Conservation (phyloP, 2,113 vertebrate genomes). For the Trachemys scripta region DNA sequence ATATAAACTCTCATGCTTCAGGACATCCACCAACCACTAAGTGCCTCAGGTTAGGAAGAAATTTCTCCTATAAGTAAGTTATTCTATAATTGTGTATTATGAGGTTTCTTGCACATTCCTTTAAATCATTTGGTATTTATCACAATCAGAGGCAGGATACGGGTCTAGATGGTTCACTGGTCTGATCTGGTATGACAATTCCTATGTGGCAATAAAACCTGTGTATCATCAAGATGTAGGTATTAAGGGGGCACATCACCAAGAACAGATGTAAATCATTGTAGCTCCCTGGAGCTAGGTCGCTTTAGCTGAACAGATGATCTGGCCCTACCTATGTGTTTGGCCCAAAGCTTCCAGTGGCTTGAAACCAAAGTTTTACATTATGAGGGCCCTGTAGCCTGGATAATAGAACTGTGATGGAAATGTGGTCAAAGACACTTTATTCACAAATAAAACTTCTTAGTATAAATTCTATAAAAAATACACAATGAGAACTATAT, state of each 20-base stretch:
- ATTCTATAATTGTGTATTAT: too few species aligned
- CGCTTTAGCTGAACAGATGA: neutral
- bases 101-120: neutral
- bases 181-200: neutral
- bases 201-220: neutral
- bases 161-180: neutral
- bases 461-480: neutral
- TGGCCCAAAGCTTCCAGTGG: neutral
- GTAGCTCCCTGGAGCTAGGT: neutral
- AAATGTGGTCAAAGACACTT: neutral
- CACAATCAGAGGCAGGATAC: neutral
- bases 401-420: neutral
- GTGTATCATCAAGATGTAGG: neutral
- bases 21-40: neutral
- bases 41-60: neutral
- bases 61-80: neutral
- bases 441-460: neutral
- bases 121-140: neutral
- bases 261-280: neutral
- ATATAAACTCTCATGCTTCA: neutral
- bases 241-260: accelerated
- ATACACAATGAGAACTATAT: accelerated
- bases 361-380: neutral
- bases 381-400: neutral
- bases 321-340: accelerated